Evolutionary conservation across 2,888 invertebrate species (phyloP).

Genomic region (Nemoura dubitans): DNA sequence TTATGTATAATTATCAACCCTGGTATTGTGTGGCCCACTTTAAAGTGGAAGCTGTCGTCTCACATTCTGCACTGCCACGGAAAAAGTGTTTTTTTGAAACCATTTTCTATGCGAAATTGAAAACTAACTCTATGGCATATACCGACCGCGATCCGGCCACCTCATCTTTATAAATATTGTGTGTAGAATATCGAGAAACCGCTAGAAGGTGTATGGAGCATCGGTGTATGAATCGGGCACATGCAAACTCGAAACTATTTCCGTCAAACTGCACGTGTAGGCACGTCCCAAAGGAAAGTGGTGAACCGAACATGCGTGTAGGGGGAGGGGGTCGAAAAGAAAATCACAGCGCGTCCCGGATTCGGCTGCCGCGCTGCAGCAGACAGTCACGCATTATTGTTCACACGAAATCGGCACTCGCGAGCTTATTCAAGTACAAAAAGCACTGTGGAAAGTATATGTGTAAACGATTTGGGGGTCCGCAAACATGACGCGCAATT

Average conservation of each 20-base stretch:
- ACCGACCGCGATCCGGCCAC: background rate
- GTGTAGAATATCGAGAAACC: background rate
- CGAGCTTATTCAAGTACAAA: background rate
- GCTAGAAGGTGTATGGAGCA: constrained; percentile 12
- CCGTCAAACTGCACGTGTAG: constrained; percentile 35
- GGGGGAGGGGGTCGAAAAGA: background rate
- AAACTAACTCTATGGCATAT: background rate
- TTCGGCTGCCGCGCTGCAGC: background rate
- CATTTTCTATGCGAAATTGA: background rate
- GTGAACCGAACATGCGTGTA: background rate
- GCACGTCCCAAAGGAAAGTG: constrained; percentile 38
- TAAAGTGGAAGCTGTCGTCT: background rate
- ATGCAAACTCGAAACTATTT: background rate
- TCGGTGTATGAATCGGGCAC: background rate
- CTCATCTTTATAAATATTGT: background rate
- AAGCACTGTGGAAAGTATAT: background rate
- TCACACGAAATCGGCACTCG: background rate
- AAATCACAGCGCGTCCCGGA: too few relatives aligned
- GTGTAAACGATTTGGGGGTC: background rate
- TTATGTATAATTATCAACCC: constrained; percentile 12
- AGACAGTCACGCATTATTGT: background rate
- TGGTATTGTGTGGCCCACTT: background rate
- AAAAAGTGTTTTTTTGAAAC: background rate
- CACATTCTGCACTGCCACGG: background rate
- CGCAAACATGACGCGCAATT: background rate